Conservation (phyloP, 2,113 vertebrate species). For the Lamprologus callipterus region DNA sequence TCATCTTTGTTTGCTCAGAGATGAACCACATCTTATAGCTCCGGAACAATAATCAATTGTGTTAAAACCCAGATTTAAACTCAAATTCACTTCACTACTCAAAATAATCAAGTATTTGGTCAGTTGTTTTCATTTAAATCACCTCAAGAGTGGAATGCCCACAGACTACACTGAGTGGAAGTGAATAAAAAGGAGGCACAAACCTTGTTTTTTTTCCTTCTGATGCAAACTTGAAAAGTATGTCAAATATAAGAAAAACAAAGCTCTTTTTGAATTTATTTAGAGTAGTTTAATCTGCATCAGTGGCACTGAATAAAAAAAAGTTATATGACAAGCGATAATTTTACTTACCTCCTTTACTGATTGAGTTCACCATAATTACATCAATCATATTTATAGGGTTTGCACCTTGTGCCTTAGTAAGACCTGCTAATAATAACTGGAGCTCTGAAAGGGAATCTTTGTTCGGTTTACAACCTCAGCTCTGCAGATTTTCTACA, state of each 20-base stretch:
- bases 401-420: not conserved
- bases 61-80: not conserved
- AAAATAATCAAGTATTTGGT: not conserved
- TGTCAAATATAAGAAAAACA: not conserved
- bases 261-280: not conserved
- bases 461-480: conserved; percentile 3
- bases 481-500: not conserved
- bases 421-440: not conserved
- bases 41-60: not conserved
- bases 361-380: conserved; percentile 10
- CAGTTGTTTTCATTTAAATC: not conserved
- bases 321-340: not conserved
- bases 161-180: not conserved
- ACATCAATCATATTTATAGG: conserved; percentile 30
- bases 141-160: not conserved
- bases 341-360: conserved; percentile 17
- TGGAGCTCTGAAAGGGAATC: not conserved
- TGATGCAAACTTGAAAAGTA: not conserved
- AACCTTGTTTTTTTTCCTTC: not conserved
- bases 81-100: not conserved
- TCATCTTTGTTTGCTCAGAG: conserved; percentile 7
- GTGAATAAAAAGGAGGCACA: not conserved
- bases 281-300: not conserved
- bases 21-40: not conserved
- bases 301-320: not conserved